Conservation (phyloP, 2,113 vertebrate species). For the Phylloscopus trochilus region DNA sequence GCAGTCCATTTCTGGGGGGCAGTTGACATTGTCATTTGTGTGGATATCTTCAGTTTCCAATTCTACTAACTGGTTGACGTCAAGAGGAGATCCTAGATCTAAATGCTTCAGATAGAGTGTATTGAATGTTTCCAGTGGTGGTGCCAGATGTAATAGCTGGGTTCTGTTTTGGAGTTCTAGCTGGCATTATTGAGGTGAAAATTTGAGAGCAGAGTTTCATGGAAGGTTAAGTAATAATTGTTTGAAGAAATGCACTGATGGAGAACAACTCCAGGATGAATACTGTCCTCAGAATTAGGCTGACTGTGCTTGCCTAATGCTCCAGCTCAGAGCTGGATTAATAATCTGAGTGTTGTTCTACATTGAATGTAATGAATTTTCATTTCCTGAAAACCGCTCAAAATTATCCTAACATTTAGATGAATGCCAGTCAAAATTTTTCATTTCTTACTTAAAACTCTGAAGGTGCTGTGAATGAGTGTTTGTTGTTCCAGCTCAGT, state of each 20-base stretch:
- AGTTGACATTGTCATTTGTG: not conserved
- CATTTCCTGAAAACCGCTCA: not conserved
- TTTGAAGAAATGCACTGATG: not conserved
- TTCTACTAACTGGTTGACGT: not conserved
- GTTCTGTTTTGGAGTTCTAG: not conserved
- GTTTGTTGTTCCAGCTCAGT: not conserved
- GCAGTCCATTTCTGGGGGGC: not conserved
- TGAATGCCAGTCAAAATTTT: not conserved
- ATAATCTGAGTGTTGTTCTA: not conserved
- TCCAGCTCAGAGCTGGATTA: not conserved
- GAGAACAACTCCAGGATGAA: not conserved
- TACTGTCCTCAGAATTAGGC: not conserved
- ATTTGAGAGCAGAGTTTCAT: not conserved
- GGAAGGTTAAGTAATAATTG: not conserved
- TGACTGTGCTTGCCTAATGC: not conserved
- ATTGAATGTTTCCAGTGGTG: not conserved
- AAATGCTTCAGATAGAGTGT: not conserved
- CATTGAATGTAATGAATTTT: not conserved
- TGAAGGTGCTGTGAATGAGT: not conserved
- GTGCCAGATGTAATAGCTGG: not conserved
- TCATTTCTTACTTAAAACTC: not conserved
- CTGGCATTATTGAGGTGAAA: not conserved
- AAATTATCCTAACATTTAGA: not conserved
- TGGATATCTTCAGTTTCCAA: not conserved
- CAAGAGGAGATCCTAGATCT: not conserved